phyloP scores from a whole-genome alignment of 2,888 invertebrate species.

The Allophyes oxyacanthae region DNA sequence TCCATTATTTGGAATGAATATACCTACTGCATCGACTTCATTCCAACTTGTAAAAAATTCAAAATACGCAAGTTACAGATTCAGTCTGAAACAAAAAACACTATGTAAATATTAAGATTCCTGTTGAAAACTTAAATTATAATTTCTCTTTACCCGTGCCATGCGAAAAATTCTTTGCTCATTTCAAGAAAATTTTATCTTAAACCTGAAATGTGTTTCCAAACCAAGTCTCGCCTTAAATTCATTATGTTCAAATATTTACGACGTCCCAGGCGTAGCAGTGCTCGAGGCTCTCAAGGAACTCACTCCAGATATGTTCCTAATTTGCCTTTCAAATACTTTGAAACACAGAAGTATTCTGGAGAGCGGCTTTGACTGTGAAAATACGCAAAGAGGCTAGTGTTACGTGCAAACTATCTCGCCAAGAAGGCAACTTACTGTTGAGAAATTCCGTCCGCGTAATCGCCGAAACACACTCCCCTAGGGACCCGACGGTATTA shows the following conservation, averaged over 20 bases:
- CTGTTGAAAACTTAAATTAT: constrained; percentile 25
- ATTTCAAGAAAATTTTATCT: constrained; percentile 46
- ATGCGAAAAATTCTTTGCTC: constrained; percentile 23
- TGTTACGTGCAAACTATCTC: constrained; percentile 86
- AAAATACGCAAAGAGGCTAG: constrained; percentile 84
- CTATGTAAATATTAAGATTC: not conserved
- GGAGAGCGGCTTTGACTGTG: constrained; percentile 80
- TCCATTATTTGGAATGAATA: not conserved
- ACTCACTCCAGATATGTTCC: constrained; percentile 78
- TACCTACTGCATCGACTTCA: too few species aligned
- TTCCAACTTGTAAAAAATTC: too few species aligned
- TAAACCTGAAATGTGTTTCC: constrained; percentile 53
- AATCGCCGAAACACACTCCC: constrained; percentile 87
- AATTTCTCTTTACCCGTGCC: constrained; percentile 25
- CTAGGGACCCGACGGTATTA: constrained; percentile 76
- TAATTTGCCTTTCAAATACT: constrained; percentile 88
- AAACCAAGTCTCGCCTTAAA: constrained; percentile 59
- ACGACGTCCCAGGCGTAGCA: constrained; percentile 67
- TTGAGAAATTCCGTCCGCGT: constrained; percentile 86
- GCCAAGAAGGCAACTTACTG: constrained; percentile 78
- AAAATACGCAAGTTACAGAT: too few species aligned
- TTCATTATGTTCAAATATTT: constrained; percentile 80
- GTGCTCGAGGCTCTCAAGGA: constrained; percentile 63
- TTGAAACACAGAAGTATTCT: constrained; percentile 83
- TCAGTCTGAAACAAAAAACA: not conserved